Percentiles rank a stretch among this genome's conserved stretches.
phyloP scores from a whole-genome alignment of 2,797 vertebrate genomes.

The Leptodactylus fallax region DNA sequence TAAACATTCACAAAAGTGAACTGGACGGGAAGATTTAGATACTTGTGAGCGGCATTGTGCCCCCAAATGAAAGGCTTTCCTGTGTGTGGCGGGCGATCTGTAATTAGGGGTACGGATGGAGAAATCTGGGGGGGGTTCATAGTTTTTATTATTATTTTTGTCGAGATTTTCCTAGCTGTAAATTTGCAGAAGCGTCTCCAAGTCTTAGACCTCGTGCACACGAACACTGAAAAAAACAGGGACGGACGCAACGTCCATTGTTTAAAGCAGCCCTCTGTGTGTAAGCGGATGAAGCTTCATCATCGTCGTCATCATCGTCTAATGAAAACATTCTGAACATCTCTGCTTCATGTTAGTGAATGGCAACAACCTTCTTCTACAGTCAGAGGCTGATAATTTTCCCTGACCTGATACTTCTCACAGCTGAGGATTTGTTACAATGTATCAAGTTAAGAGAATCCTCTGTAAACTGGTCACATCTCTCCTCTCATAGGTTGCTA shows the following conservation, averaged over 20 bases:
- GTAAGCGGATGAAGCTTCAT: no score
- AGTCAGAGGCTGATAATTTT: not conserved
- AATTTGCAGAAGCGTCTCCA: not conserved
- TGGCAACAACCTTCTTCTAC: no score
- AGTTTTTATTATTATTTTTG: not conserved
- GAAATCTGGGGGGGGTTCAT: not conserved
- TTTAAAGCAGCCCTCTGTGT: no score
- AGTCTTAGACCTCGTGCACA: not conserved
- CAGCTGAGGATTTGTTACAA: no score
- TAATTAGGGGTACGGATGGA: not conserved
- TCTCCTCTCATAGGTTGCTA: not conserved
- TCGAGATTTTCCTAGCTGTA: no score
- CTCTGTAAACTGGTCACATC: no score
- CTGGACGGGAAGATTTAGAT: conserved; percentile 11
- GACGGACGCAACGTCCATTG: no score
- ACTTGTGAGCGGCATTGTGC: conserved; percentile 23
- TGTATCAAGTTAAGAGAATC: no score
- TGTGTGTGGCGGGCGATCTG: not conserved
- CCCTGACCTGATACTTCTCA: not conserved
- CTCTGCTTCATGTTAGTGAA: not conserved
- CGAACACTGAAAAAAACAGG: no score
- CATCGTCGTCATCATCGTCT: not conserved
- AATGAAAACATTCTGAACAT: no score
- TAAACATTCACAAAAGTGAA: conserved; percentile 35
- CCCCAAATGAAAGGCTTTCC: not conserved